Conservation (phyloP, 2,888 invertebrate species). For the Mimumesa dahlbomi region DNA sequence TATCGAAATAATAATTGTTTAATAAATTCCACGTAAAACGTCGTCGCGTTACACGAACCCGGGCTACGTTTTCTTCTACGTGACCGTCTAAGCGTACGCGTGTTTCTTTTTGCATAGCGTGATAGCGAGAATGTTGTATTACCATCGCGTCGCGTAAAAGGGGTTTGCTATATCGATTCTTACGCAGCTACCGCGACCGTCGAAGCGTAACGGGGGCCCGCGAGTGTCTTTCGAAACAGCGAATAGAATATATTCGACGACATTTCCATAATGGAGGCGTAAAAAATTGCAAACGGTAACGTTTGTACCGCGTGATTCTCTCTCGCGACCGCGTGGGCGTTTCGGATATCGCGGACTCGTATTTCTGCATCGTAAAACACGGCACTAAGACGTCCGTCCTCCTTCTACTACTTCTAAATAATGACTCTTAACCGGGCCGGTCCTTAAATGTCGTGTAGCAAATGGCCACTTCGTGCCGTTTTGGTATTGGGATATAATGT, state of each 20-base stretch:
- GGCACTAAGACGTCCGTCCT: no score
- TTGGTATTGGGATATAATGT: no score
- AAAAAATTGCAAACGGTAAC: conserved; percentile 41
- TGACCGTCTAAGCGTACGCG: no score
- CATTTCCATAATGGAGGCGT: conserved; percentile 39
- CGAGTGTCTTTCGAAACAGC: conserved; percentile 62
- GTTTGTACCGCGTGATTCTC: conserved; percentile 17
- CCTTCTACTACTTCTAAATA: no score
- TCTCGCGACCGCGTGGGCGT: conserved; percentile 40
- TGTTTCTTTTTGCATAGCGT: not conserved
- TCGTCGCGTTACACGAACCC: no score
- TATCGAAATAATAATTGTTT: no score
- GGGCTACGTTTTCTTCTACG: no score
- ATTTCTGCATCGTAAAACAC: conserved; percentile 17
- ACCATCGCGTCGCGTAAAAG: conserved; percentile 34
- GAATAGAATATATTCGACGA: conserved; percentile 43
- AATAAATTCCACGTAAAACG: no score
- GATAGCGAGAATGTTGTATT: conserved; percentile 37
- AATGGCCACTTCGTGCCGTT: no score
- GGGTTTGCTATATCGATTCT: conserved; percentile 35
- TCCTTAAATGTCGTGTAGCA: no score
- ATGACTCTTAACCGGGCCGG: no score
- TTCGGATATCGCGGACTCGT: conserved; percentile 8
- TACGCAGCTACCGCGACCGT: conserved; percentile 41
- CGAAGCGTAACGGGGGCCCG: conserved; percentile 60